Percentiles rank a stretch among this genome's conserved stretches.
Conservation (phyloP, 2,113 vertebrate genomes). For the Polypterus senegalus region DNA sequence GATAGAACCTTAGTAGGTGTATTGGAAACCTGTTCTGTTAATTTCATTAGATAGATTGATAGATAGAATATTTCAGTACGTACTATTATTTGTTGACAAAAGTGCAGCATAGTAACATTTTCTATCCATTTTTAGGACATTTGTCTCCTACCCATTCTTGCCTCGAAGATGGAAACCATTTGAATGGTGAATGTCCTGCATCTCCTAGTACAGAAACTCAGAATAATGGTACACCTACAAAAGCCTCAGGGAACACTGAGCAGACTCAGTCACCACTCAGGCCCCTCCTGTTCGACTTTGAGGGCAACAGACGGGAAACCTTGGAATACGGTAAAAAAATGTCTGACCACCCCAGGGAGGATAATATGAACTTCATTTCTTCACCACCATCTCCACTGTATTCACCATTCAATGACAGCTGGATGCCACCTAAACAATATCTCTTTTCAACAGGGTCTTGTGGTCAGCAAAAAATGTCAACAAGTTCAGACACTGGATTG, state of each 20-base stretch:
- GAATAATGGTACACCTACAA: constrained; percentile 50
- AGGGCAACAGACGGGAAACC: constrained; percentile 64
- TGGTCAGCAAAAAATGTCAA: constrained; percentile 42
- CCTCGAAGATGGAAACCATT: constrained; percentile 55
- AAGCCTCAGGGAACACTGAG: constrained; percentile 41
- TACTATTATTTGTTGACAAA: not conserved
- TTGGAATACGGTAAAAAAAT: constrained; percentile 58
- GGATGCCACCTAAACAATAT: constrained; percentile 5
- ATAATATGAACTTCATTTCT: constrained; percentile 29
- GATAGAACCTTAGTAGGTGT: no score
- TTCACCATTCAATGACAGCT: not conserved
- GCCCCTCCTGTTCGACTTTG: constrained; percentile 58
- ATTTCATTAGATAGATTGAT: no score
- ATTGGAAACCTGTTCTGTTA: no score
- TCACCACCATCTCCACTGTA: constrained; percentile 16
- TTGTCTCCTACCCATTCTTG: constrained; percentile 55
- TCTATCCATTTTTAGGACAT: constrained; percentile 36
- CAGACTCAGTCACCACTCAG: constrained; percentile 48
- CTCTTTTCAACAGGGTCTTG: constrained; percentile 40
- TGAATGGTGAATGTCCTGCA: constrained; percentile 41
- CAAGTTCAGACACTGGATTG: constrained; percentile 11
- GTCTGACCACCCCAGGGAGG: constrained; percentile 29
- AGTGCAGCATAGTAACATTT: constrained; percentile 4
- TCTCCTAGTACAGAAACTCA: constrained; percentile 40
- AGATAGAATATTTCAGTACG: no score